A percentile compares a stretch with the other conserved stretches of the same genome.
Conservation (phyloP, 2,113 vertebrate genomes). For the Pogonocichla stellata region DNA sequence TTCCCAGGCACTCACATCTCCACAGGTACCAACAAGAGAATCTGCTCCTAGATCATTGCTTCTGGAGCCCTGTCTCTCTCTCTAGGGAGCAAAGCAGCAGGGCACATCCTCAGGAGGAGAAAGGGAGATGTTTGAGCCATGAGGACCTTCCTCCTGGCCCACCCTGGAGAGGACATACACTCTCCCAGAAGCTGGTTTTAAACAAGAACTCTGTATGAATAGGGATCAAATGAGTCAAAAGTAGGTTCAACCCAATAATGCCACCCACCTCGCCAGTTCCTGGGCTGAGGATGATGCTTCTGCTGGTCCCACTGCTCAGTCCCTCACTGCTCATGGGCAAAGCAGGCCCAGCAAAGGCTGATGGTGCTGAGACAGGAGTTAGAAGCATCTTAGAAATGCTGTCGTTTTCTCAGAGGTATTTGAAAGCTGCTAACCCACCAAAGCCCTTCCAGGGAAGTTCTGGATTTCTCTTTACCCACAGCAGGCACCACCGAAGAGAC, state of each 20-base stretch:
- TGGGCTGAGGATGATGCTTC: accelerated
- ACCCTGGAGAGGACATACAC: accelerated
- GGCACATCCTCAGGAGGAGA: background rate
- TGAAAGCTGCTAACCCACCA: background rate
- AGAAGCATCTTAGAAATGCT: background rate
- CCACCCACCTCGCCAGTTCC: too few relatives aligned
- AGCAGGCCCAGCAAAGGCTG: background rate
- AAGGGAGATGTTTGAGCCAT: background rate
- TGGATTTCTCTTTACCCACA: background rate
- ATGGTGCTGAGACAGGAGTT: background rate
- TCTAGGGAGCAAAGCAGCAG: background rate
- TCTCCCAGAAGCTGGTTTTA: background rate
- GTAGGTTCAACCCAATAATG: background rate
- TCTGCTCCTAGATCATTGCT: background rate
- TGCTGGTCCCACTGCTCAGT: background rate
- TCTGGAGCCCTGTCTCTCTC: background rate
- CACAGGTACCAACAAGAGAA: background rate
- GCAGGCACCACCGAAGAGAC: background rate
- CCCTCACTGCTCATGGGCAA: background rate
- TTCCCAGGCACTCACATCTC: background rate
- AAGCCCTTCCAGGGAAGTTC: background rate
- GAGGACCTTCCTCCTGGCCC: background rate
- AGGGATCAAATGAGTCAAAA: background rate
- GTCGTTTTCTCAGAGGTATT: accelerated
- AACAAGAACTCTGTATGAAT: background rate